phyloP scores from a whole-genome alignment of 2,113 vertebrate genomes.

The Cisticola juncidis region DNA sequence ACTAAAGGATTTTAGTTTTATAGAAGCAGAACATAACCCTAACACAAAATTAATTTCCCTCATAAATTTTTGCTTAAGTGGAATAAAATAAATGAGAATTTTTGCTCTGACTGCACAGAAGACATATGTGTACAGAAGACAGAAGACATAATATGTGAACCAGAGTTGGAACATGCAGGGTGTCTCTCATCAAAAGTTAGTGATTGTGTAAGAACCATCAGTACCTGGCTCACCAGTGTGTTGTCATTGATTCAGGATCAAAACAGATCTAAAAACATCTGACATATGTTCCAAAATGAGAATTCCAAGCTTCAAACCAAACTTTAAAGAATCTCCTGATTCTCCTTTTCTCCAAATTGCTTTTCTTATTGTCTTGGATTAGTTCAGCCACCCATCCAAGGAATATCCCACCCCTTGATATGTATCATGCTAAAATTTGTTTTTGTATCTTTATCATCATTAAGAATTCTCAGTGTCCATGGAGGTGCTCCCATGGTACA shows the following conservation, averaged over 20 bases:
- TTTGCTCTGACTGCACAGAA: background rate
- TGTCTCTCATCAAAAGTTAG: background rate
- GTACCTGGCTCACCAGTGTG: background rate
- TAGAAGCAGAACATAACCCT: background rate
- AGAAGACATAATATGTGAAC: background rate
- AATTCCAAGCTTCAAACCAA: background rate
- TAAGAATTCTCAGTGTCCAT: background rate
- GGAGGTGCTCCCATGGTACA: background rate
- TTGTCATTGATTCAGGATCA: background rate
- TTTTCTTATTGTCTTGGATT: background rate
- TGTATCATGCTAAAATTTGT: background rate
- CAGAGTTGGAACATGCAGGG: background rate
- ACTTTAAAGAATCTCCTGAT: background rate
- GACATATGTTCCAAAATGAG: background rate
- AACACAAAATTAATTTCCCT: constrained; percentile 30
- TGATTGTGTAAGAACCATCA: background rate
- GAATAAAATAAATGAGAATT: constrained; percentile 29
- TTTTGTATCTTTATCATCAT: background rate
- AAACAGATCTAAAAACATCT: fast-evolving
- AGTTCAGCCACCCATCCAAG: background rate
- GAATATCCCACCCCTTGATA: background rate
- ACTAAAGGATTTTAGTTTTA: background rate
- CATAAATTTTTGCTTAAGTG: constrained; percentile 29
- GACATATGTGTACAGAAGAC: too few species aligned
- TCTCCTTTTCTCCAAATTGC: background rate